Evolutionary conservation across 2,797 vertebrate genomes (phyloP).

Genomic region (Zalophus californianus): DNA sequence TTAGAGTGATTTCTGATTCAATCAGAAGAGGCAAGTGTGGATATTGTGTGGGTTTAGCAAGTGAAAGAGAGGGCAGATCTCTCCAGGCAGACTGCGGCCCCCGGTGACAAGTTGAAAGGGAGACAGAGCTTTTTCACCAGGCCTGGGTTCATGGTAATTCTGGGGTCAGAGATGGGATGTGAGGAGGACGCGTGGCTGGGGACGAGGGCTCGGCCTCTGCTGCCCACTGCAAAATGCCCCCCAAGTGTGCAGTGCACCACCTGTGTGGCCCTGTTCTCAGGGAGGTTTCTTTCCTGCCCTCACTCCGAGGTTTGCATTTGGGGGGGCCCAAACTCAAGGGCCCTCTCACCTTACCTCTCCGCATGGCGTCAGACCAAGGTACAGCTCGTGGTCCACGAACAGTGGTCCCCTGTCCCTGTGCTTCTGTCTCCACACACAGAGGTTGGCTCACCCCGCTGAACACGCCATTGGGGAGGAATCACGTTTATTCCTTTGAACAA

Average conservation of each 20-base stretch:
- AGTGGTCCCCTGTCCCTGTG: fast-evolving
- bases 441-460: fast-evolving
- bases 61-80: neutral
- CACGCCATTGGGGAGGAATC: fast-evolving
- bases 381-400: fast-evolving
- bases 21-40: conserved; percentile 9
- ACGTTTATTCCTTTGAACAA: neutral
- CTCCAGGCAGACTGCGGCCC: neutral
- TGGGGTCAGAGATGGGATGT: fast-evolving
- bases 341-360: neutral
- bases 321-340: neutral
- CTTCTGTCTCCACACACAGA: fast-evolving
- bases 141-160: neutral
- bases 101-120: neutral
- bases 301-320: too few species aligned
- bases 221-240: fast-evolving
- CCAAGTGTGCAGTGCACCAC: fast-evolving
- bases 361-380: fast-evolving
- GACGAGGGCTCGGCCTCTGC: fast-evolving
- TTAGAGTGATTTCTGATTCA: conserved; percentile 70
- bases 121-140: neutral
- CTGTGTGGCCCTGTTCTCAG: fast-evolving
- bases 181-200: neutral
- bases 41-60: neutral
- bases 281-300: neutral